Percentiles rank a stretch among this genome's conserved stretches.
These are phyloP conservation scores for Chionodraco myersi DNA, from an alignment of 2,113 vertebrate species.

Conservation along the genomic window DNA sequence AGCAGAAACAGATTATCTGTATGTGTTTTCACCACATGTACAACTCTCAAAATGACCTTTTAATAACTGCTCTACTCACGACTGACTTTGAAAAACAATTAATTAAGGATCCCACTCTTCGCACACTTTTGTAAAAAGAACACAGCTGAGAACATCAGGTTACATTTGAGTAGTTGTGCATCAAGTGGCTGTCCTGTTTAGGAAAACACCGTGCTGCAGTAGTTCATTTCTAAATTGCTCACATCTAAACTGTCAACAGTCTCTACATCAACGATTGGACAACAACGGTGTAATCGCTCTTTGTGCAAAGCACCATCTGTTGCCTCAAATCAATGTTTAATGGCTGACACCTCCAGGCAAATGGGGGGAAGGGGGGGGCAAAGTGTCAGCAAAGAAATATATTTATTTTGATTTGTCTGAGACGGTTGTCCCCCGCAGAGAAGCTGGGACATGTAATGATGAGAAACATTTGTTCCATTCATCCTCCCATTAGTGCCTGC, in stretches of 20 bases:
- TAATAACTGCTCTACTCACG: not conserved
- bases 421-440: constrained; percentile 37
- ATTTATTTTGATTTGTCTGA: constrained; percentile 58
- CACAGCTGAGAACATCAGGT: not conserved
- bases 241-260: constrained; percentile 7
- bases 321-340: not conserved
- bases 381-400: not conserved
- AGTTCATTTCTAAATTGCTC: constrained; percentile 15
- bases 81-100: not conserved
- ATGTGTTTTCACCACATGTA: not conserved
- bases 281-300: constrained; percentile 1
- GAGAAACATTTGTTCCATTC: constrained; percentile 59
- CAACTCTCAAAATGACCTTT: no score
- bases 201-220: not conserved
- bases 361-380: not conserved
- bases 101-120: not conserved
- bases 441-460: constrained; percentile 49
- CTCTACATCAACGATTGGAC: not conserved
- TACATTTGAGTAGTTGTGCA: not conserved
- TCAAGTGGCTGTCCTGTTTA: constrained; percentile 13
- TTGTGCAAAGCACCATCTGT: constrained; percentile 7
- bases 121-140: not conserved
- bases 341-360: constrained; percentile 3
- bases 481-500: constrained; percentile 47
- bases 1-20: not conserved